phyloP scores from a whole-genome alignment of 2,888 invertebrate species.

The Cheilosia vernalis region DNA sequence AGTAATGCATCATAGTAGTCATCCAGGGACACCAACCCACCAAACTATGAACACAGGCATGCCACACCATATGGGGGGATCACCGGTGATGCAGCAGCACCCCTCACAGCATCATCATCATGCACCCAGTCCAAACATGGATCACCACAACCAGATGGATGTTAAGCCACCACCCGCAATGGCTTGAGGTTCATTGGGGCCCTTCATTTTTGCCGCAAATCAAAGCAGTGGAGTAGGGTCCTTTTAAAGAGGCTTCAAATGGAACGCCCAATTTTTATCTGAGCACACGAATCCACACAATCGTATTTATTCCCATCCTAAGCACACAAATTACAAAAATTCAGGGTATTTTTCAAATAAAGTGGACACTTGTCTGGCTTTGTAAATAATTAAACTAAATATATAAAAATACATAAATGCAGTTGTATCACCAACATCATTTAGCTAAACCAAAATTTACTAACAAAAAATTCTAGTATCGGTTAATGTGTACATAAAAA shows the following conservation, averaged over 20 bases:
- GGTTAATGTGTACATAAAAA: constrained; percentile 58
- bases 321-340: constrained; percentile 67
- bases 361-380: constrained; percentile 45
- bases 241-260: constrained; percentile 67
- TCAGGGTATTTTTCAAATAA: constrained; percentile 69
- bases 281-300: constrained; percentile 57
- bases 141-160: constrained; percentile 88
- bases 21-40: constrained; percentile 83
- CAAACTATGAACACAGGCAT: constrained; percentile 82
- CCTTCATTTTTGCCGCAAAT: constrained; percentile 83
- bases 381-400: constrained; percentile 58
- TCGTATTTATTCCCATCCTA: constrained; percentile 60
- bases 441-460: constrained; percentile 73
- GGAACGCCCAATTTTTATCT: constrained; percentile 27
- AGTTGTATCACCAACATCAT: constrained; percentile 41
- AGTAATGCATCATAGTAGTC: constrained; percentile 81
- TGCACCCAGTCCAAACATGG: constrained; percentile 85
- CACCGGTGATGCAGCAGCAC: constrained; percentile 82
- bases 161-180: constrained; percentile 86
- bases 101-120: constrained; percentile 81
- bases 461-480: constrained; percentile 31
- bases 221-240: constrained; percentile 76
- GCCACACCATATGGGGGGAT: constrained; percentile 82
- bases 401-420: constrained; percentile 39
- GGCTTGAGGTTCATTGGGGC: constrained; percentile 87